These are phyloP conservation scores for Verasper variegatus DNA, from an alignment of 2,113 vertebrate genomes.

Conservation along the genomic window DNA sequence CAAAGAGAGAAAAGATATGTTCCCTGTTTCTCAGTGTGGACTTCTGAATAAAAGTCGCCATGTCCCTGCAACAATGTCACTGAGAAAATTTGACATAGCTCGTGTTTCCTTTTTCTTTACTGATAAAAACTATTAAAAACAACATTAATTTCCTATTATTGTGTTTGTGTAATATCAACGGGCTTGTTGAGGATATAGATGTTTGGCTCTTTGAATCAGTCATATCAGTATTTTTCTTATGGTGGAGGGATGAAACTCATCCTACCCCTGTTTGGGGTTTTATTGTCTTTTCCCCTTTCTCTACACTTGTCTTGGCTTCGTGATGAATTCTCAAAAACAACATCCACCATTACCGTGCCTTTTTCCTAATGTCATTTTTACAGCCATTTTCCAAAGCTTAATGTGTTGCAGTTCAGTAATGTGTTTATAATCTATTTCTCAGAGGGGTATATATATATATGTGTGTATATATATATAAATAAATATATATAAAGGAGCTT, in stretches of 20 bases:
- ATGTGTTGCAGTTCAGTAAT: constrained; percentile 1
- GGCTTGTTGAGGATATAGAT: too few species aligned
- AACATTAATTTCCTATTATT: too few species aligned
- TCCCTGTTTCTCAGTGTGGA: too few species aligned
- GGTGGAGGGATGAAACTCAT: background rate
- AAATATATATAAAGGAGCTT: constrained; percentile 37
- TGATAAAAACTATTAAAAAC: too few species aligned
- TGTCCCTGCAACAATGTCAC: too few species aligned
- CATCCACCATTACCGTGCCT: background rate
- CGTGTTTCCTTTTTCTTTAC: too few species aligned
- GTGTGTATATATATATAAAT: background rate
- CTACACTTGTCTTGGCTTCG: background rate
- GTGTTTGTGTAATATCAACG: too few species aligned
- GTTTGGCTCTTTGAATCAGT: too few species aligned
- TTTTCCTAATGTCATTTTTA: background rate
- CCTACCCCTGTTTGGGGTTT: background rate
- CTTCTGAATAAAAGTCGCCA: too few species aligned
- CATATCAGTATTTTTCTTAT: background rate
- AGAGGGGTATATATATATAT: background rate
- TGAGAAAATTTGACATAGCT: too few species aligned
- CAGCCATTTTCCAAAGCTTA: background rate
- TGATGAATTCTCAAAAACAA: background rate
- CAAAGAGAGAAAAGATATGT: too few species aligned
- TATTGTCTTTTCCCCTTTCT: background rate
- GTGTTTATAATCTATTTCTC: background rate